phyloP scores from a whole-genome alignment of 2,888 invertebrate species.

The Pristionchus maxplancki region DNA sequence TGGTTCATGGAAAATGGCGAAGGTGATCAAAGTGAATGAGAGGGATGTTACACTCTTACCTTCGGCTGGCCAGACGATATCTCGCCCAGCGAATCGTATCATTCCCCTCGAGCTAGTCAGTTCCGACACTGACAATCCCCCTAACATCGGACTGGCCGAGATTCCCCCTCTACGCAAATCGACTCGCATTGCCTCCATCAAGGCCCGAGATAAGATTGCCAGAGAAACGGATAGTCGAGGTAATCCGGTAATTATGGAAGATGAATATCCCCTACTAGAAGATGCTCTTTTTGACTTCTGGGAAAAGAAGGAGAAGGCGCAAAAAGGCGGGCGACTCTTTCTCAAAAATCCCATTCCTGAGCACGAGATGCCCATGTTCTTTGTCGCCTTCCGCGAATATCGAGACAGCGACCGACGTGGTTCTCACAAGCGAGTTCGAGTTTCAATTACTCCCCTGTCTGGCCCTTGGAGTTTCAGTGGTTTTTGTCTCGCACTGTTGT shows the following conservation, averaged over 20 bases:
- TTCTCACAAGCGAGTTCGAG: too few species aligned
- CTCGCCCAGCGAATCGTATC: not conserved
- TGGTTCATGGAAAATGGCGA: constrained; percentile 16
- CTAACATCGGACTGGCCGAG: not conserved
- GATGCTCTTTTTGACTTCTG: not conserved
- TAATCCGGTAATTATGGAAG: not conserved
- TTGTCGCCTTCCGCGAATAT: too few species aligned
- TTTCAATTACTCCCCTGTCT: not conserved
- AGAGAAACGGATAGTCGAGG: not conserved
- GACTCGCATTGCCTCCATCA: not conserved
- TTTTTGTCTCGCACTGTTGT: not conserved
- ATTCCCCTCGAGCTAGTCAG: constrained; percentile 4
- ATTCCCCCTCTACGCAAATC: not conserved
- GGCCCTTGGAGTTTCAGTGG: not conserved
- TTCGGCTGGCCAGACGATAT: not conserved
- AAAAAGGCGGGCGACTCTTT: not conserved
- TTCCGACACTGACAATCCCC: not conserved
- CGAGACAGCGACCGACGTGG: too few species aligned
- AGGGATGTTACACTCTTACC: not conserved
- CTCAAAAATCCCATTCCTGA: too few species aligned
- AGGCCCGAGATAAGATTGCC: not conserved
- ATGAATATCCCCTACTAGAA: not conserved
- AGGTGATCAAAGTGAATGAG: constrained; percentile 15
- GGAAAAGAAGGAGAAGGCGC: too few species aligned
- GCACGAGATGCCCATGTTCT: too few species aligned